These are phyloP conservation scores for Poeciliopsis paucimaculata DNA, from an alignment of 2,797 vertebrate species.

Conservation along the genomic window DNA sequence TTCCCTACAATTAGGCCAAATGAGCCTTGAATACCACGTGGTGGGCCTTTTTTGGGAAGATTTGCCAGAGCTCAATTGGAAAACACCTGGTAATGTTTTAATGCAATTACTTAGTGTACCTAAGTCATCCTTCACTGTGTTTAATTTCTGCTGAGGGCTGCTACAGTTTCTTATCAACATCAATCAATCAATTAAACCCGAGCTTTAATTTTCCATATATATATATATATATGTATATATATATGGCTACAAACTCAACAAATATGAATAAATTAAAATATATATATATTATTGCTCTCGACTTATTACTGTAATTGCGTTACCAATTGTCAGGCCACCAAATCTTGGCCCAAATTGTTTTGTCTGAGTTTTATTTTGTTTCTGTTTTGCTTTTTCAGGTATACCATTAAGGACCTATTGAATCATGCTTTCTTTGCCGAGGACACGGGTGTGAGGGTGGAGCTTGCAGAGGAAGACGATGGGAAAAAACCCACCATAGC, in stretches of 20 bases:
- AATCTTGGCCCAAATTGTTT: neutral
- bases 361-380: conserved; percentile 17
- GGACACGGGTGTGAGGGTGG: conserved; percentile 97
- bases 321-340: neutral
- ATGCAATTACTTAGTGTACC: neutral
- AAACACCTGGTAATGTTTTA: conserved; percentile 12
- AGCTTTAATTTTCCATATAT: neutral
- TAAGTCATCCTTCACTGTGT: neutral
- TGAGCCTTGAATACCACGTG: conserved; percentile 29
- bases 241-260: neutral
- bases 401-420: conserved; percentile 96
- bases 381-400: conserved; percentile 76
- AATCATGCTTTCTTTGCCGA: conserved; percentile 98
- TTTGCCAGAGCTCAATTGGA: conserved; percentile 11
- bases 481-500: conserved; percentile 94
- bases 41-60: conserved; percentile 11
- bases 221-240: too few relatives aligned
- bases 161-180: neutral
- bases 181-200: neutral
- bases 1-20: conserved; percentile 36
- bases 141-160: neutral
- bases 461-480: conserved; percentile 97
- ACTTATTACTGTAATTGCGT: neutral
- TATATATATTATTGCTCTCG: neutral
- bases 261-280: neutral